These are phyloP conservation scores for Dasypus novemcinctus DNA, from an alignment of 2,113 vertebrate species.

Conservation along the genomic window DNA sequence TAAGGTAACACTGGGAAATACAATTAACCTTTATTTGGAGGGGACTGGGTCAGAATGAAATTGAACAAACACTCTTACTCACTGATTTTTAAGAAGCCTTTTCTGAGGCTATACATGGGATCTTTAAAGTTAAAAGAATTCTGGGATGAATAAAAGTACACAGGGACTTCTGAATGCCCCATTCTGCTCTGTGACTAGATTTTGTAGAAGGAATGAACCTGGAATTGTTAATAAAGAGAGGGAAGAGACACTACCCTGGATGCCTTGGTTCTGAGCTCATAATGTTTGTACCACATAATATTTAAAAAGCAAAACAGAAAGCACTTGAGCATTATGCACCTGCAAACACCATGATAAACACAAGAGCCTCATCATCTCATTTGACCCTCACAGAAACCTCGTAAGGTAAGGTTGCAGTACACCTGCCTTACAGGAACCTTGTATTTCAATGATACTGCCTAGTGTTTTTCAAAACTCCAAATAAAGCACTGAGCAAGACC, in stretches of 20 bases:
- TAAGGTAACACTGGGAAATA: background rate
- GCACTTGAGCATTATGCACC: background rate
- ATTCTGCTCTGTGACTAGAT: background rate
- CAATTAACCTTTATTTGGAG: background rate
- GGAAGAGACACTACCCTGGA: background rate
- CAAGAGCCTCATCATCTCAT: background rate
- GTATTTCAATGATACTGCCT: background rate
- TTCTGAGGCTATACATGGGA: background rate
- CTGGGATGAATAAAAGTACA: background rate
- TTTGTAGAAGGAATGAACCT: background rate
- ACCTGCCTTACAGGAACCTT: background rate
- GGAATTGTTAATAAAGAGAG: background rate
- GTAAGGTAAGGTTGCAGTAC: too few species aligned
- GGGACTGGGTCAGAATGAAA: background rate
- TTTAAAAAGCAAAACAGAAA: background rate
- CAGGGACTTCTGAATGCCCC: background rate
- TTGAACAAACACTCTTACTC: background rate
- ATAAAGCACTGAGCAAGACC: background rate
- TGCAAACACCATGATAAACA: too few species aligned
- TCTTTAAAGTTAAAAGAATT: background rate
- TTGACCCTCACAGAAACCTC: background rate
- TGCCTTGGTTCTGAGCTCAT: background rate
- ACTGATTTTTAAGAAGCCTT: background rate
- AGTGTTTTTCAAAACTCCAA: background rate
- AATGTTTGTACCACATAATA: background rate